These are phyloP conservation scores for Lepidurus apus DNA, from an alignment of 1,140 invertebrate species.

Conservation along the genomic window DNA sequence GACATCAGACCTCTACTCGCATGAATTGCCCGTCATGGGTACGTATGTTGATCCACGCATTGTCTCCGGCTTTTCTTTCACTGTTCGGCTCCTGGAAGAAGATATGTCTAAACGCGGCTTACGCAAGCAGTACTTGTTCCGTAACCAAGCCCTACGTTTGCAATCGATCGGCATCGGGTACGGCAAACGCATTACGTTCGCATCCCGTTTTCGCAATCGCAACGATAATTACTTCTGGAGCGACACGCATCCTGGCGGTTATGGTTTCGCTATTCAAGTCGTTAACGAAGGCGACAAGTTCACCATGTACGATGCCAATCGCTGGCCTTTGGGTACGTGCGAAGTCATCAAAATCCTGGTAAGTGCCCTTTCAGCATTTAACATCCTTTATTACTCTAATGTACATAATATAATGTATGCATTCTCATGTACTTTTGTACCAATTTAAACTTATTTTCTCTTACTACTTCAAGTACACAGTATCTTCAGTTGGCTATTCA, in stretches of 20 bases:
- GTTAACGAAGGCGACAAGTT: constrained; percentile 64
- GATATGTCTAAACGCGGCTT: neutral
- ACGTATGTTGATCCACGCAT: constrained; percentile 7
- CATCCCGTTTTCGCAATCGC: constrained; percentile 58
- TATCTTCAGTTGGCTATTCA: too few species aligned
- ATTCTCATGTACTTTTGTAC: too few species aligned
- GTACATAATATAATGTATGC: too few species aligned
- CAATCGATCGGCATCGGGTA: constrained; percentile 66
- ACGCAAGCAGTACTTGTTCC: constrained; percentile 48
- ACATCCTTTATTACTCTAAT: too few species aligned
- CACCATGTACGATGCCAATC: constrained; percentile 58
- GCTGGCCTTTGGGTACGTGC: constrained; percentile 56
- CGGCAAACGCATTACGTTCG: constrained; percentile 65
- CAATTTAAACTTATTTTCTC: too few species aligned
- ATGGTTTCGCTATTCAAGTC: constrained; percentile 63
- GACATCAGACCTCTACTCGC: neutral
- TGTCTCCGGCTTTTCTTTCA: neutral
- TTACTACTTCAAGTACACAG: too few species aligned
- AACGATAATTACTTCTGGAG: constrained; percentile 70
- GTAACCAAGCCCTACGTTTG: constrained; percentile 58
- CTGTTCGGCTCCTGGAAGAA: neutral
- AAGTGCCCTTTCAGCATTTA: constrained; percentile 40
- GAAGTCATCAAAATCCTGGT: constrained; percentile 58
- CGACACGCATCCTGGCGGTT: constrained; percentile 65
- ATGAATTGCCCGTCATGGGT: neutral